Evolutionary conservation across 2,113 vertebrate species (phyloP).

Genomic region (Dasyornis broadbenti): DNA sequence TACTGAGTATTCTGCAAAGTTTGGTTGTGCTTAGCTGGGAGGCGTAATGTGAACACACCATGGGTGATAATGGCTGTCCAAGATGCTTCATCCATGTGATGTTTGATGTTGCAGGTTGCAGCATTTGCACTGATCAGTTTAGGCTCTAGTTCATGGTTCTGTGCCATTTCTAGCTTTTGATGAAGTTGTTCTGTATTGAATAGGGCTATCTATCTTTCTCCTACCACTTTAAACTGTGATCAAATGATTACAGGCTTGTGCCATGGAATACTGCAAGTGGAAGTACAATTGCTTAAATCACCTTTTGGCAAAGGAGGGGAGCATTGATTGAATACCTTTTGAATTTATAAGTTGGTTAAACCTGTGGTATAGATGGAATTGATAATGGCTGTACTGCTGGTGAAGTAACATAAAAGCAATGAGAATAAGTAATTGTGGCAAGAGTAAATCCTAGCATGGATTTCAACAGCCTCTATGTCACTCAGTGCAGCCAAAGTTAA

Average conservation of each 20-base stretch:
- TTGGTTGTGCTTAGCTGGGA: neutral
- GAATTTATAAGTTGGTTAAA: neutral
- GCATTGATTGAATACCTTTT: neutral
- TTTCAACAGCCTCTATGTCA: neutral
- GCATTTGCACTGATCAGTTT: neutral
- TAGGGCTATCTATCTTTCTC: neutral
- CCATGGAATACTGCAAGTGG: neutral
- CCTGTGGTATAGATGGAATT: neutral
- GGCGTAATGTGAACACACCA: neutral
- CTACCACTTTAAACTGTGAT: neutral
- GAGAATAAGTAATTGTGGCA: neutral
- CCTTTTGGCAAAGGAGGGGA: neutral
- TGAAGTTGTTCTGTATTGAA: neutral
- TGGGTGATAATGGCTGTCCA: neutral
- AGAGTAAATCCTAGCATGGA: neutral
- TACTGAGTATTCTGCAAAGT: neutral
- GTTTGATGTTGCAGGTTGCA: neutral
- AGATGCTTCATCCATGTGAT: neutral
- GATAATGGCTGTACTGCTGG: neutral
- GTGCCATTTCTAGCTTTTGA: neutral
- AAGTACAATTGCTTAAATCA: neutral
- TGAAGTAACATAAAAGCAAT: neutral
- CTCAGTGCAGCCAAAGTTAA: neutral
- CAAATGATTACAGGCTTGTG: neutral
- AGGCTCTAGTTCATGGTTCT: neutral